A percentile compares a stretch with the other conserved stretches of the same genome.
These are phyloP conservation scores for Lanius ludovicianus DNA, from an alignment of 2,113 vertebrate species.

Conservation along the genomic window DNA sequence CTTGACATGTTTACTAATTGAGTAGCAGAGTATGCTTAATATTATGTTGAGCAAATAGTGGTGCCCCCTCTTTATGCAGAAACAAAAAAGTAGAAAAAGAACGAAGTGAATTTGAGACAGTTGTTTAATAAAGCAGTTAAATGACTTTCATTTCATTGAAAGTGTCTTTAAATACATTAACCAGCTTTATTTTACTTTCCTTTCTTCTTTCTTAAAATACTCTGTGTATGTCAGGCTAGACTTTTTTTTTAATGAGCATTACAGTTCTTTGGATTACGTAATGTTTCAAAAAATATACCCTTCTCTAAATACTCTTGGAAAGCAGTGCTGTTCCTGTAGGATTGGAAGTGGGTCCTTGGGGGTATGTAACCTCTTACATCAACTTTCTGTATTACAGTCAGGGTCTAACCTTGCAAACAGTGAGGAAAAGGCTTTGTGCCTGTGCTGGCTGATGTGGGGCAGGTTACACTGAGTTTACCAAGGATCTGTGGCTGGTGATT, in stretches of 20 bases:
- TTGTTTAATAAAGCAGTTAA: conserved; percentile 68
- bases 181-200: conserved; percentile 64
- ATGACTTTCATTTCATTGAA: conserved; percentile 70
- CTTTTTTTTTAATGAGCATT: background rate
- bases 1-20: conserved; percentile 99
- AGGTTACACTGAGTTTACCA: background rate
- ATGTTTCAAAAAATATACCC: conserved; percentile 50
- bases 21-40: conserved; percentile 86
- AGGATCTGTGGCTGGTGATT: background rate
- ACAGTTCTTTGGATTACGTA: background rate
- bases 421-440: background rate
- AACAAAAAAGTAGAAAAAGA: conserved; percentile 17
- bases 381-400: background rate
- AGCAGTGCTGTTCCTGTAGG: background rate
- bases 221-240: conserved; percentile 25
- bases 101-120: conserved; percentile 65
- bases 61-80: conserved; percentile 55
- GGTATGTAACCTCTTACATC: conserved; percentile 29
- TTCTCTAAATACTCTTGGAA: conserved; percentile 45
- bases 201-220: conserved; percentile 55
- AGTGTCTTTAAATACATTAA: conserved; percentile 70
- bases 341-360: background rate
- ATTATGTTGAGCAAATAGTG: conserved; percentile 78
- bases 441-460: background rate
- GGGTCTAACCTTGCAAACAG: background rate